Base-by-base conservation (phyloP, 2,113 vertebrate genomes). In the Coreoperca whiteheadi region DNA sequence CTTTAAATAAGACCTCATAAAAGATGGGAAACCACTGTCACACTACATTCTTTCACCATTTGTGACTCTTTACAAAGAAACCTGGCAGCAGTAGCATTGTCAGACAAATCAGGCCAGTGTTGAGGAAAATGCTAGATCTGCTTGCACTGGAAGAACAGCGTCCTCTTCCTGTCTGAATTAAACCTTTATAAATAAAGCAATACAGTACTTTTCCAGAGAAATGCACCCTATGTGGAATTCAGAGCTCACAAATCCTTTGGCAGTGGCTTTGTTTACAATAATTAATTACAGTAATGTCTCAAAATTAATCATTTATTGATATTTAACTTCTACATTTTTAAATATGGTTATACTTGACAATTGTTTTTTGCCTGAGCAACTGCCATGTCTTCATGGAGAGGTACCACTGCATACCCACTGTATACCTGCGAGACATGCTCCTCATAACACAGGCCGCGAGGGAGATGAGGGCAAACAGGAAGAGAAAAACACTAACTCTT, bases 401-500 rank as follows among this genome's bases (percentile, higher is more conserved):
- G 15, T 11, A 81, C 59, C 41, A 48, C 65, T 67, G 51, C 9
- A 16, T 41, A 4, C 0, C 6, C 1, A 23, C 34, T 20, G 15
- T 59, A 48, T 37, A 66, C 61, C 65, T 72, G 69, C 64, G 30
- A 81, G n/a, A 75, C 21, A 43, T n/a, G 71, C 23, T 54, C 50
- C 46, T 75, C 46, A 73, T 65, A 70, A 74, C 66, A 50, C 8
- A 28, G 48, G 54, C 56, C 25, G 21, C 37, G 16, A 37, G 41
- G 70, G 39, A 82, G 77, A 77, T 1, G 16, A 76, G 54, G 60
- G 68, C 50, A 78, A 80, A 84, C 41, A 28, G n/a, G 65, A 51
- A 71, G 25, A 14, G n/a, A 64, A 28, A 87, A 61, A 53, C 61
- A 61, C 4, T 16, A 41, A 60, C 21, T 86, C 67, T 21, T 43